Conservation (phyloP, 1,140 invertebrate genomes). For the Zaprionus capensis region DNA sequence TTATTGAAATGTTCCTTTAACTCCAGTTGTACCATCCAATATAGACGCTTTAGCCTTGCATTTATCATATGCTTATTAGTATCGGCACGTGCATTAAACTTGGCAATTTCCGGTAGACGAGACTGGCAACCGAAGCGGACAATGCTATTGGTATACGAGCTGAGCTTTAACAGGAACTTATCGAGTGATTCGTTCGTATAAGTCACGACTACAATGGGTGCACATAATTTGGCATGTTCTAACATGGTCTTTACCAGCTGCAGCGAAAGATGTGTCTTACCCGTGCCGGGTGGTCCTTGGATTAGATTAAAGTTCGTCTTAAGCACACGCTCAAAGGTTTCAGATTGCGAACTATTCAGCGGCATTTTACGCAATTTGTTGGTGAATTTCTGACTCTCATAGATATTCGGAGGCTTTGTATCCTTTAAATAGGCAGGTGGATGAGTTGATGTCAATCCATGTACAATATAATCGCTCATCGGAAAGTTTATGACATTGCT, state of each 20-base stretch:
- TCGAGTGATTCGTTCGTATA: slow-evolving; percentile 95
- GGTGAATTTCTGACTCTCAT: slow-evolving; percentile 33
- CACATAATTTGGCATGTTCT: slow-evolving; percentile 79
- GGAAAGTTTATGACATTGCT: slow-evolving; percentile 86
- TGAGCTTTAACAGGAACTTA: slow-evolving; percentile 91
- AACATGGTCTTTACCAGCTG: slow-evolving; percentile 88
- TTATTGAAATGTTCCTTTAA: slow-evolving; percentile 67
- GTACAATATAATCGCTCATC: slow-evolving; percentile 87
- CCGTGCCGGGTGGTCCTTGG: slow-evolving; percentile 93
- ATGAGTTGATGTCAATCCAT: slow-evolving; percentile 15
- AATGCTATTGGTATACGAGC: slow-evolving; percentile 85
- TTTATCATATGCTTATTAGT: slow-evolving; percentile 28
- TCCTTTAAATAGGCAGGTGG: slow-evolving; percentile 47
- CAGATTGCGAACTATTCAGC: slow-evolving; percentile 84
- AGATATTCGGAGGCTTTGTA: slow-evolving; percentile 25
- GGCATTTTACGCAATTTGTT: slow-evolving; percentile 35
- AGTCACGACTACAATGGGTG: slow-evolving; percentile 91
- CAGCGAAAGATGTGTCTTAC: slow-evolving; percentile 91
- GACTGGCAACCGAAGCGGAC: slow-evolving; percentile 91
- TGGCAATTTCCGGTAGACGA: slow-evolving; percentile 44
- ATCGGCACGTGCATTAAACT: slow-evolving; percentile 58
- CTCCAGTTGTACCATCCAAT: slow-evolving; percentile 67
- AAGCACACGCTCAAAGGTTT: slow-evolving; percentile 86
- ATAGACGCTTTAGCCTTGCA: slow-evolving; percentile 56
- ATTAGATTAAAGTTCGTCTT: slow-evolving; percentile 86